Conservation (phyloP, 2,113 vertebrate genomes). For the Thomomys bottae region DNA sequence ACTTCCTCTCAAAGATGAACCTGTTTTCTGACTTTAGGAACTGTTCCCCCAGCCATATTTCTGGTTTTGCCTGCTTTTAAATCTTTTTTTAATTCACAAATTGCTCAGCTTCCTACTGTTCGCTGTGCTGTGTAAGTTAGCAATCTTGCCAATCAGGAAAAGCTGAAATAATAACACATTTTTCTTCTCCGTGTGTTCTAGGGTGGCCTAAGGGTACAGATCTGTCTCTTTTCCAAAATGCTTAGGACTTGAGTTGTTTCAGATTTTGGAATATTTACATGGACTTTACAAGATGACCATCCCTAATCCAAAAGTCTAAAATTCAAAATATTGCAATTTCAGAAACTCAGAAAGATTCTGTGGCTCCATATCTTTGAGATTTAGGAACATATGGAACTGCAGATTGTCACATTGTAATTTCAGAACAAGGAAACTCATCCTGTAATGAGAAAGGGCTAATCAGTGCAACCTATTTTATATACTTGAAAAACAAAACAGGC, state of each 20-base stretch:
- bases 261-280: neutral
- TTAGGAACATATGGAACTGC: neutral
- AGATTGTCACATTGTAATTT: neutral
- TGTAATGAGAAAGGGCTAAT: neutral
- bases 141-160: neutral
- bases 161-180: neutral
- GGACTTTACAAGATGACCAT: neutral
- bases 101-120: neutral
- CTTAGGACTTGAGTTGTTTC: neutral
- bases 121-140: accelerated
- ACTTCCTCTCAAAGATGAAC: neutral
- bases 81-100: neutral
- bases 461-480: neutral
- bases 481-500: neutral
- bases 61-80: neutral
- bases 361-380: neutral
- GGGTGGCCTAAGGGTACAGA: neutral
- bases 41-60: neutral
- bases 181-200: neutral
- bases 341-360: neutral
- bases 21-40: neutral
- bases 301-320: neutral
- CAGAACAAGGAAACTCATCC: neutral
- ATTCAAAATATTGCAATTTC: neutral
- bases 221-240: neutral